A percentile compares a stretch with the other conserved stretches of the same genome.
These are phyloP conservation scores for Zaprionus africanus DNA, from an alignment of 1,140 invertebrate species.

Conservation along the genomic window DNA sequence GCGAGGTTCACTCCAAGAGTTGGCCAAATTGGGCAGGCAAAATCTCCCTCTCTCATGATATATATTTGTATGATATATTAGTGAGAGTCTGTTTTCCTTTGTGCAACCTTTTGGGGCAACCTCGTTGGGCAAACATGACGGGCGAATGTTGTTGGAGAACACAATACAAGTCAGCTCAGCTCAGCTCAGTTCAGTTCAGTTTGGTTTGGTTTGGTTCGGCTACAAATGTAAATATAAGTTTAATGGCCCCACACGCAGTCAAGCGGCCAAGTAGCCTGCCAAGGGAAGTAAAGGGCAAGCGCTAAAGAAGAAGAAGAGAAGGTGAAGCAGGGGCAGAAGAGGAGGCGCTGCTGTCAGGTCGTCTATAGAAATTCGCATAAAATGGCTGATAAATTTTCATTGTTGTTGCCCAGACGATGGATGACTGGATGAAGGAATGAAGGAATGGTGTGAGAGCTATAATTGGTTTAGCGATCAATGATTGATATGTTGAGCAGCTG, in stretches of 20 bases:
- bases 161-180: constrained; percentile 39
- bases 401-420: constrained; percentile 55
- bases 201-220: constrained; percentile 18
- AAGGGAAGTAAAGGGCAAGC: not conserved
- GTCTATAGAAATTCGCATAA: constrained; percentile 53
- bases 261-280: constrained; percentile 3
- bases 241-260: constrained; percentile 49
- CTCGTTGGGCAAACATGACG: constrained; percentile 23
- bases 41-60: too few species aligned
- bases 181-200: constrained; percentile 2
- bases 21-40: not conserved
- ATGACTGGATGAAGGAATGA: not conserved
- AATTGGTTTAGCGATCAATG: constrained; percentile 48
- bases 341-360: not conserved
- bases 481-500: constrained; percentile 39
- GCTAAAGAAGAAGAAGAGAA: too few species aligned
- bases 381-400: constrained; percentile 71
- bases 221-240: constrained; percentile 50
- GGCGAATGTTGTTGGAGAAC: constrained; percentile 13
- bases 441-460: constrained; percentile 44
- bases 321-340: not conserved
- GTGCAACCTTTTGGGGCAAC: constrained; percentile 4
- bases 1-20: constrained; percentile 19
- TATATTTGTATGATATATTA: too few species aligned
- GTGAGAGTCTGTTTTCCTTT: not conserved